Evolutionary conservation across 2,797 vertebrate genomes (phyloP), one percentile per base, ranked within the genome.

Genomic region (Megalops cyprinoides): DNA sequence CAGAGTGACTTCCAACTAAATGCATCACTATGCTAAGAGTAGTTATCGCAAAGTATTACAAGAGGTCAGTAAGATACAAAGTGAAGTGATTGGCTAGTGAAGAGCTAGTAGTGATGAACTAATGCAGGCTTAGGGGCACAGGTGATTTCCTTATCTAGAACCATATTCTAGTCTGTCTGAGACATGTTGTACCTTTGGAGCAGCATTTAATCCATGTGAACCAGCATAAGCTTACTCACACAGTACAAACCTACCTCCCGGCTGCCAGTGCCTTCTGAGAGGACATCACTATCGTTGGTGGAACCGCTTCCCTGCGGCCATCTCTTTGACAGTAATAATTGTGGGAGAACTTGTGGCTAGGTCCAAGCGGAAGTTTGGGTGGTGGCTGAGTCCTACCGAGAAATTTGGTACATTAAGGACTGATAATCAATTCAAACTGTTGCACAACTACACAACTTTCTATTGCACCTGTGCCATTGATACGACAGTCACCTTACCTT

Each of bases 261-360:
- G 87, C 86, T 0, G 83, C 84, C 1, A 99, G 88, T 0, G 88
- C 95, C 83, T 96, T 98, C 86, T 95, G 96, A 0, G 94, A 87
- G 0, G 95, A 94, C 93, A 93, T 93, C 51, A 99, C 56, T 0
- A 98, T 65, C 0, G 94, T 87, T 0, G 98, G 91, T 0, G 97
- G 97, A 0, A 34, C 25, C 0, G 94, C 83, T 87, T 97, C 95
- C 46, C 97, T 92, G 42, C 98, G 96, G 15, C 97, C 97, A 6
- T 99, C 97, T 31, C 97, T 94, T 55, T 75, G 89, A 84, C 74
- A 96, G 84, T 99, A 99, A 79, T 97, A 97, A 85, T 98, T 99
- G 87, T 78, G 12, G 7, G 96, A 94, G 34, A 94, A 91, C 81
- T 93, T 97, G 91, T 99, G 98, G 85, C 95, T 98, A 0, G 97